phyloP scores from a whole-genome alignment of 2,113 vertebrate species.

The Geococcyx californianus region DNA sequence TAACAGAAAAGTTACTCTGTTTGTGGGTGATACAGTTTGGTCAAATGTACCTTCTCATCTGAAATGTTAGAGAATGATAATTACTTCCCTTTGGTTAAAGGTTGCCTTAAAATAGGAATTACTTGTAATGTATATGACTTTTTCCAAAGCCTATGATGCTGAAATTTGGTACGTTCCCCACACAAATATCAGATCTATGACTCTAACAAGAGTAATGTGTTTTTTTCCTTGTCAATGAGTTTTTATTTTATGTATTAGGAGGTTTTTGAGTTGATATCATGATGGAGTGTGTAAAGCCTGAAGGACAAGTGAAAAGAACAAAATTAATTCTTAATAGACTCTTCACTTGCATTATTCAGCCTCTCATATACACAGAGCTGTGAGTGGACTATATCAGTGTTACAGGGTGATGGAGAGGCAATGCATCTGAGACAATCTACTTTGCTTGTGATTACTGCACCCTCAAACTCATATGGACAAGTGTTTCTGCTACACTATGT shows the following conservation, averaged over 20 bases:
- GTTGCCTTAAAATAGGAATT: neutral
- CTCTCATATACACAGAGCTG: fast-evolving
- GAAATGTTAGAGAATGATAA: neutral
- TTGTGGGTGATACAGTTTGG: neutral
- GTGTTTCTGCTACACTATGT: neutral
- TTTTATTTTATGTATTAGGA: neutral
- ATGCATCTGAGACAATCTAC: neutral
- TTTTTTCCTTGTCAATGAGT: neutral
- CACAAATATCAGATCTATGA: neutral
- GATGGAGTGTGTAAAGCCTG: neutral
- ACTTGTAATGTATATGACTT: neutral
- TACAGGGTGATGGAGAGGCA: neutral
- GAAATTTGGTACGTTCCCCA: neutral
- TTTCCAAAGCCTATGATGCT: neutral
- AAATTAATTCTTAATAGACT: neutral
- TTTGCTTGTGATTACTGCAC: neutral
- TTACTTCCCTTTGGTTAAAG: neutral
- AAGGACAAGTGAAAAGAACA: neutral
- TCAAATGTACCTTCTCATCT: neutral
- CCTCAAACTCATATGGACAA: neutral
- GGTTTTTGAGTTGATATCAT: neutral
- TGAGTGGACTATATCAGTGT: neutral
- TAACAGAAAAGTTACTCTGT: neutral
- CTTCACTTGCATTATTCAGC: neutral
- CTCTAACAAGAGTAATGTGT: neutral